Percentiles rank a stretch among this genome's conserved stretches.
Conservation (phyloP, 2,888 invertebrate genomes). For the Luperina testacea region DNA sequence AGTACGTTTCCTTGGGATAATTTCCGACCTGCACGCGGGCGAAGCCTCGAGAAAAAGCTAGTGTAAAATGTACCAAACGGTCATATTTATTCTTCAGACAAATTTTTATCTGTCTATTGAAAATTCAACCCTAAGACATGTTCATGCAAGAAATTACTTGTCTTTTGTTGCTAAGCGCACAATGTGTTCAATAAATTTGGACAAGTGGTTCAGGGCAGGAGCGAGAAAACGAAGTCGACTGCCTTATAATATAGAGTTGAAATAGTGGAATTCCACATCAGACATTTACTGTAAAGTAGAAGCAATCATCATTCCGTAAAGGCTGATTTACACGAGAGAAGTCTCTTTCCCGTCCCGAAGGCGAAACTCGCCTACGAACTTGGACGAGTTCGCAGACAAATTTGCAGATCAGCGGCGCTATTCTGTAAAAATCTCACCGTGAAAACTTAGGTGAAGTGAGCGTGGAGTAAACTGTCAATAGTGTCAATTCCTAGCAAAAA, state of each 20-base stretch:
- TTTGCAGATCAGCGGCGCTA: too few species aligned
- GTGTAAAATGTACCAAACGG: not conserved
- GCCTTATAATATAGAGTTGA: not conserved
- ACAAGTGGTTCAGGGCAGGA: not conserved
- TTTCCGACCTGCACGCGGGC: too few species aligned
- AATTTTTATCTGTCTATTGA: not conserved
- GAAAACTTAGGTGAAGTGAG: too few species aligned
- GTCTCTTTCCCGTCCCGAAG: not conserved
- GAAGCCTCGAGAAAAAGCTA: too few species aligned
- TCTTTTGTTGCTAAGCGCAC: constrained; percentile 1
- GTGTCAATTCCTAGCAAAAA: too few species aligned
- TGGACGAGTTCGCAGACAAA: not conserved
- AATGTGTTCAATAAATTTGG: not conserved
- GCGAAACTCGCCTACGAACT: not conserved
- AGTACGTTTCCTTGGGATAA: too few species aligned
- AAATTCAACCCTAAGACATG: not conserved
- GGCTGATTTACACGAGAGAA: not conserved
- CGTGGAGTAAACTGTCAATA: too few species aligned
- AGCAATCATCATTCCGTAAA: constrained; percentile 1
- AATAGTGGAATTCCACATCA: not conserved
- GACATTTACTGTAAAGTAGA: not conserved
- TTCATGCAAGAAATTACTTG: not conserved
- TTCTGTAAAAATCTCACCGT: too few species aligned
- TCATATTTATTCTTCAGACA: not conserved
- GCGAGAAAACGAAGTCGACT: not conserved